Evolutionary conservation across 2,888 invertebrate species (phyloP).

Genomic region (Cacoxenus indagator): DNA sequence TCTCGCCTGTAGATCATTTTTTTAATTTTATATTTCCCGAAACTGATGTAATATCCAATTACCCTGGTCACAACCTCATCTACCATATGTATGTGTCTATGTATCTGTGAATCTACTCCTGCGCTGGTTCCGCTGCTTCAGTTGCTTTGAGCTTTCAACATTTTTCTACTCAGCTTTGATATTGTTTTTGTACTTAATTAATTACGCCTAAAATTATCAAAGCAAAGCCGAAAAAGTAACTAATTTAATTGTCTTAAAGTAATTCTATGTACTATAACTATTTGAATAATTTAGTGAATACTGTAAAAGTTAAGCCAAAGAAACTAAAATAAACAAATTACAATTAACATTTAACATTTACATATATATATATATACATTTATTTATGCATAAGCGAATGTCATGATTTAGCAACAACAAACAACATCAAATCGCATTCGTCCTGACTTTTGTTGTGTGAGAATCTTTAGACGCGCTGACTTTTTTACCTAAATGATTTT

Average conservation of each 20-base stretch:
- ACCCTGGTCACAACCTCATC: too few relatives aligned
- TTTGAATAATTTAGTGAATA: constrained; percentile 24
- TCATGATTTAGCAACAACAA: constrained; percentile 18
- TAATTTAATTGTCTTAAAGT: constrained; percentile 42
- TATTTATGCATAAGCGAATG: constrained; percentile 23
- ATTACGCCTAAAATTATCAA: constrained; percentile 33
- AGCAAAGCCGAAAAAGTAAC: constrained; percentile 38
- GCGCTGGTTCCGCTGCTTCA: background rate
- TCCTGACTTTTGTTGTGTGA: constrained; percentile 8
- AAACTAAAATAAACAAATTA: constrained; percentile 44
- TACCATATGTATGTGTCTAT: too few relatives aligned
- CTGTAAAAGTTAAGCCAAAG: constrained; percentile 70
- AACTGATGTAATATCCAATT: too few relatives aligned
- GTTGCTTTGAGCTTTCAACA: background rate
- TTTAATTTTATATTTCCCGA: constrained; percentile 7
- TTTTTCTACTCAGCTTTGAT: constrained; percentile 1
- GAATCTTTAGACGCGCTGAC: constrained; percentile 6
- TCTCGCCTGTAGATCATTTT: constrained; percentile 3
- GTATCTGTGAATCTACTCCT: constrained; percentile 8
- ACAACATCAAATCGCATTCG: constrained; percentile 5
- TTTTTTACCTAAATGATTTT: constrained; percentile 15
- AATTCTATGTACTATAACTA: constrained; percentile 4
- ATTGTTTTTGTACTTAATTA: constrained; percentile 47
- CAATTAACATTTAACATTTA: constrained; percentile 46
- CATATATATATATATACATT: constrained; percentile 34